Conservation (phyloP, 2,888 invertebrate genomes). For the Andrena praecox region DNA sequence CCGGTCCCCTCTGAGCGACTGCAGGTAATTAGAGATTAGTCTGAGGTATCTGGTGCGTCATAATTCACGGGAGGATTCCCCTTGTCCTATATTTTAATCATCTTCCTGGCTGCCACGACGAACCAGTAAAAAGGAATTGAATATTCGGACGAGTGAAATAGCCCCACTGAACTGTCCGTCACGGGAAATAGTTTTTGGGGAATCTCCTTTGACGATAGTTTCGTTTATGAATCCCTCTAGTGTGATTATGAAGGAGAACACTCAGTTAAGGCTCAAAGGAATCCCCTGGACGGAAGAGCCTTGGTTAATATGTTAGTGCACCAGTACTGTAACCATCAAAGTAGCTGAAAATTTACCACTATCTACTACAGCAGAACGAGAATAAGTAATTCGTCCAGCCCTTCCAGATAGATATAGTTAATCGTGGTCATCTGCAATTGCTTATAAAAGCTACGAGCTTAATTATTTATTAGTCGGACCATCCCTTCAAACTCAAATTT, state of each 20-base stretch:
- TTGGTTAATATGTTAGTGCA: not conserved
- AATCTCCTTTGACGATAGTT: not conserved
- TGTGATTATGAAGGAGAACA: not conserved
- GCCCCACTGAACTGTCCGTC: not conserved
- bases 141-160: not conserved
- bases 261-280: not conserved
- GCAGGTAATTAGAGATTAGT: slow-evolving; percentile 46
- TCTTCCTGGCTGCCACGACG: not conserved
- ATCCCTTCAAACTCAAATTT: no score
- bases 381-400: not conserved
- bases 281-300: not conserved
- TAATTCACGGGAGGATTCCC: slow-evolving; percentile 36
- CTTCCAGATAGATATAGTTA: no score
- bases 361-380: not conserved
- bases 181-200: not conserved
- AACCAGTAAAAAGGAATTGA: not conserved
- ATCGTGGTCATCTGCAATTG: no score
- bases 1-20: not conserved
- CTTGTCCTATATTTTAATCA: slow-evolving; percentile 25
- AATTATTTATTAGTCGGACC: no score
- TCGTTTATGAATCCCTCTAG: not conserved
- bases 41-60: slow-evolving; percentile 11
- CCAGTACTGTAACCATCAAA: slow-evolving; percentile 26
- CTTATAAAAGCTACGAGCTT: no score
- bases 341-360: not conserved